Evolutionary conservation across 1,140 invertebrate genomes (phyloP).

Genomic region (Dreissena polymorpha): DNA sequence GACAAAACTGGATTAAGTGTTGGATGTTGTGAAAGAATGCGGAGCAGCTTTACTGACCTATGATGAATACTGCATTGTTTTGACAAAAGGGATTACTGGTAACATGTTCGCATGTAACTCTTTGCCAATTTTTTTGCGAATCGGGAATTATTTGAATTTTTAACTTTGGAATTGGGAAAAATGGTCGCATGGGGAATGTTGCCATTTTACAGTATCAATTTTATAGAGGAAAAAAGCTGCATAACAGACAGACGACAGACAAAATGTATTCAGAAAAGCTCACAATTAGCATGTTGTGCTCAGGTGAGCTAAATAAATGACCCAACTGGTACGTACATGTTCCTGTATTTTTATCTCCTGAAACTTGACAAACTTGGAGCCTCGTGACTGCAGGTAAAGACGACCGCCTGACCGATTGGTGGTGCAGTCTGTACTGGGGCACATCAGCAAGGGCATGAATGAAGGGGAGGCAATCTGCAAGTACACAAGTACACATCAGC

Average conservation of each 20-base stretch:
- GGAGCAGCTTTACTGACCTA: no score
- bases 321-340: conserved; percentile 85
- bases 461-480: conserved; percentile 83
- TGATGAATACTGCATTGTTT: no score
- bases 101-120: no score
- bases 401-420: conserved; percentile 97
- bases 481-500: conserved; percentile 7
- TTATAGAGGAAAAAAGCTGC: no score
- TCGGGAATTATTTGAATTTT: no score
- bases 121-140: no score
- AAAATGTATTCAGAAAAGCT: background rate
- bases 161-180: no score
- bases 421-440: conserved; percentile 96
- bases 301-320: background rate
- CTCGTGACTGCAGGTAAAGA: conserved; percentile 96
- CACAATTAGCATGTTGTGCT: background rate
- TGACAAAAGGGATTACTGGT: no score
- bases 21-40: no score
- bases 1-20: no score
- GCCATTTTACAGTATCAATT: no score
- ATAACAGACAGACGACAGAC: conserved; percentile 3
- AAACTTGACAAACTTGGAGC: conserved; percentile 99
- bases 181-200: no score
- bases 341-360: conserved; percentile 99
- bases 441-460: conserved; percentile 95